Evolutionary conservation across 2,797 vertebrate genomes (phyloP), one percentile per base, ranked within the genome.

Genomic region (Sebastes itinus): DNA sequence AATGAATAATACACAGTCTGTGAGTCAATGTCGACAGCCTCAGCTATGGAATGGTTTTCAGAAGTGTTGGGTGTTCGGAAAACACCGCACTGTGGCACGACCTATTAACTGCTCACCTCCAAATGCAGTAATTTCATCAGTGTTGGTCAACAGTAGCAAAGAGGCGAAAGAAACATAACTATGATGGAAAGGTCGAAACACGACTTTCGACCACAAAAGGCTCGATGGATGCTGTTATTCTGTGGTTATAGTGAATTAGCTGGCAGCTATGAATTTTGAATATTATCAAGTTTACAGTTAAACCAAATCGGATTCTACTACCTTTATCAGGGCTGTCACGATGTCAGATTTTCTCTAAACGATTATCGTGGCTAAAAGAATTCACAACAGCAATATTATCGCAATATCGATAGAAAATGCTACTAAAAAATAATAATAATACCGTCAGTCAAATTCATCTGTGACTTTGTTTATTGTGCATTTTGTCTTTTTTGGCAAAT

Each of bases 1-100:
- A 94, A 94, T 95, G 92, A 95, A 94, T 90, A 92, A 90, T 89
- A 91, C 91, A 84, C 84, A 78, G 89, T 83, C 83, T 88, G 86
- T 2, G 69, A 87, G 91, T 83, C 80, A 59, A 78, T 80, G 89
- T 93, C 77, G 75, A 88, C 90, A 66, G 82, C 66, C 67, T 84
- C 80, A 82, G 87, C 90, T 91, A 87, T 90, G 80, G 84, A 68
- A 56, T 61, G 80, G 80, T 78, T 86, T 84, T 67, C 35, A 56
- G 18, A 72, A 80, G 83, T 78, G 82, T 74, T 38, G 61, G 81
- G 30, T 20, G 49, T 60, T 86, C 55, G 82, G 32, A 87, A 89
- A 85, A 78, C 71, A 79, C 86, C 70, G 72, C 58, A 30, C 54
- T n/a, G 58, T 32, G 69, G 3, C 49, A 27, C 18, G 63, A 85